Percentiles rank a stretch among this genome's conserved stretches.
Conservation (phyloP, 2,888 invertebrate genomes). For the Oeneis ivallda region DNA sequence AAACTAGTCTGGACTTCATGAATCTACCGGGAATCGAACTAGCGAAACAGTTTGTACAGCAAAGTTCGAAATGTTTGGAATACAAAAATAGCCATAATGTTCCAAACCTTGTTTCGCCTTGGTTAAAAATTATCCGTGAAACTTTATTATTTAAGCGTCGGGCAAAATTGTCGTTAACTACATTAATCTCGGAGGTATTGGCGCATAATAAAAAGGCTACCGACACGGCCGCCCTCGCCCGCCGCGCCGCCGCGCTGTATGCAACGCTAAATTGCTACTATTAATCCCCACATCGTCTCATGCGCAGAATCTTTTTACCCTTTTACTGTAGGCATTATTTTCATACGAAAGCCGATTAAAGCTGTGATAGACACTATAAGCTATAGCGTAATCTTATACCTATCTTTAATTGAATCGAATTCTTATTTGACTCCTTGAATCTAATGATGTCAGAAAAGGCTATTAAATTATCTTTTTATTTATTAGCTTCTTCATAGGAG, state of each 20-base stretch:
- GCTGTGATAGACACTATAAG: slow-evolving; percentile 34
- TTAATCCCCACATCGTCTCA: slow-evolving; percentile 51
- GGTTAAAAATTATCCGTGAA: slow-evolving; percentile 25
- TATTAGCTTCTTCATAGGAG: neutral
- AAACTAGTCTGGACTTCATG: no score
- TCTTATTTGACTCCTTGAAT: slow-evolving; percentile 12
- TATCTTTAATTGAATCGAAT: slow-evolving; percentile 35
- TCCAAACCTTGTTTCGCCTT: neutral
- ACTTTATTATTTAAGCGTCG: slow-evolving; percentile 23
- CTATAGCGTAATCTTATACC: slow-evolving; percentile 25
- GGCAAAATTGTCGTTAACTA: slow-evolving; percentile 42
- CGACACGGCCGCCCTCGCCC: slow-evolving; percentile 47
- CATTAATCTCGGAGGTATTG: slow-evolving; percentile 45
- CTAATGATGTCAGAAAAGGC: slow-evolving; percentile 9
- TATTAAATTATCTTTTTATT: neutral
- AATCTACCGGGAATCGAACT: neutral
- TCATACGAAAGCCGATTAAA: slow-evolving; percentile 36
- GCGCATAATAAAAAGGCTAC: slow-evolving; percentile 48
- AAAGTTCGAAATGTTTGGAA: neutral
- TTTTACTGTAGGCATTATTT: slow-evolving; percentile 36
- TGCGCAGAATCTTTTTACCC: slow-evolving; percentile 33
- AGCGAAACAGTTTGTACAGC: neutral
- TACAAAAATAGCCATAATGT: neutral
- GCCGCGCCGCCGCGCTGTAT: slow-evolving; percentile 27
- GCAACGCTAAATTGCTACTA: slow-evolving; percentile 66